phyloP scores from a whole-genome alignment of 2,888 invertebrate genomes.

The Eilema sororculum region DNA sequence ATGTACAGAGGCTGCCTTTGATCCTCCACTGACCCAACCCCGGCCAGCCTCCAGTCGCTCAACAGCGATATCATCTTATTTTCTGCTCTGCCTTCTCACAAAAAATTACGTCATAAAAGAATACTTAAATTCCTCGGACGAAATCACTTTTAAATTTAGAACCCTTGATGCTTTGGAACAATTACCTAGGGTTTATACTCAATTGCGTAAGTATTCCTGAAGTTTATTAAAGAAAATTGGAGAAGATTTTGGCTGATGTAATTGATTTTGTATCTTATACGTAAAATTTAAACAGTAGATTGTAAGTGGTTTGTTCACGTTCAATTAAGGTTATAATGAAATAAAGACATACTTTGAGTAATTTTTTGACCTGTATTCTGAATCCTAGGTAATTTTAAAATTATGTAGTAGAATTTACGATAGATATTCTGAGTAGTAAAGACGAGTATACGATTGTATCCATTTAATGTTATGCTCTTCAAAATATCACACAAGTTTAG shows the following conservation, averaged over 20 bases:
- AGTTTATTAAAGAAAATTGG: conserved; percentile 14
- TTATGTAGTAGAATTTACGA: too few species aligned
- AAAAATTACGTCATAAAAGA: conserved; percentile 36
- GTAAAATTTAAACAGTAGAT: not conserved
- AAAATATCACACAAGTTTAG: too few species aligned
- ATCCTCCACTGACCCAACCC: conserved; percentile 44
- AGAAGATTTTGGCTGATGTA: conserved; percentile 5
- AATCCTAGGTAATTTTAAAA: too few species aligned
- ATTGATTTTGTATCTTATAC: conserved; percentile 14
- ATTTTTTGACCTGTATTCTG: too few species aligned
- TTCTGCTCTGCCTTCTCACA: conserved; percentile 28
- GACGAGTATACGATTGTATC: too few species aligned
- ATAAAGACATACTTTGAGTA: conserved; percentile 4
- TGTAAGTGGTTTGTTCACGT: not conserved
- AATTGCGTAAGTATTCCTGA: not conserved
- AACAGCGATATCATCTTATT: conserved; percentile 47
- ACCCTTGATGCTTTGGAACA: conserved; percentile 1
- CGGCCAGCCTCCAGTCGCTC: conserved; percentile 22
- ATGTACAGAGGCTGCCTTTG: conserved; percentile 44
- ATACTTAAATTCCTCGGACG: conserved; percentile 19
- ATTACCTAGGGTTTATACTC: not conserved
- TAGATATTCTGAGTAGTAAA: too few species aligned
- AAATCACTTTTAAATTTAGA: conserved; percentile 11
- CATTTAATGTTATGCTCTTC: too few species aligned
- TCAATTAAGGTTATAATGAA: conserved; percentile 16